These are phyloP conservation scores for Cyanoliseus patagonus DNA, from an alignment of 2,113 vertebrate species.

Conservation along the genomic window DNA sequence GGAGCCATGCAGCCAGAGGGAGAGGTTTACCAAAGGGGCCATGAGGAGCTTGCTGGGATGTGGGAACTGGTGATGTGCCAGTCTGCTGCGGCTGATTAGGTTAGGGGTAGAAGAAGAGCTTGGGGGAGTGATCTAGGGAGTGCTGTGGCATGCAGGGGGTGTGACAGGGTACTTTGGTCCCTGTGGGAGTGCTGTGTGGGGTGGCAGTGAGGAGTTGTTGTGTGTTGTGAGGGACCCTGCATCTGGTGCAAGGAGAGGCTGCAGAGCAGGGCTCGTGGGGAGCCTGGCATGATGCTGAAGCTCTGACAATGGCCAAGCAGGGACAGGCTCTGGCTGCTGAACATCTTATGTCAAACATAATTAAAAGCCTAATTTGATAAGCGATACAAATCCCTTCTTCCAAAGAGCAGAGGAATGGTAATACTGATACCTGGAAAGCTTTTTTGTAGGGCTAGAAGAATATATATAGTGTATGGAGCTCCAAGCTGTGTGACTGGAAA, in stretches of 20 bases:
- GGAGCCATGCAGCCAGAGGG: background rate
- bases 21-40: background rate
- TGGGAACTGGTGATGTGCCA: background rate
- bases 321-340: background rate
- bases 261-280: fast-evolving
- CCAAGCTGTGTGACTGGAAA: background rate
- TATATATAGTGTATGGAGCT: background rate
- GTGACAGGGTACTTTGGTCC: fast-evolving
- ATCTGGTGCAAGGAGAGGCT: fast-evolving
- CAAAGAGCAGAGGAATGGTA: background rate
- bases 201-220: background rate
- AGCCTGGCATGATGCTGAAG: background rate
- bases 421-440: background rate
- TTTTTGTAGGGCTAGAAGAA: background rate
- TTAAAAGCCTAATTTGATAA: background rate
- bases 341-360: background rate
- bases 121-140: fast-evolving
- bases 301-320: background rate
- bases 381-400: fast-evolving
- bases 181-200: fast-evolving
- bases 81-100: no score
- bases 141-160: background rate
- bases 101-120: background rate
- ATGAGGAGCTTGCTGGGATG: background rate
- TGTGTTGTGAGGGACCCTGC: background rate